phyloP scores from a whole-genome alignment of 2,888 invertebrate genomes.

The Alcis repandata region DNA sequence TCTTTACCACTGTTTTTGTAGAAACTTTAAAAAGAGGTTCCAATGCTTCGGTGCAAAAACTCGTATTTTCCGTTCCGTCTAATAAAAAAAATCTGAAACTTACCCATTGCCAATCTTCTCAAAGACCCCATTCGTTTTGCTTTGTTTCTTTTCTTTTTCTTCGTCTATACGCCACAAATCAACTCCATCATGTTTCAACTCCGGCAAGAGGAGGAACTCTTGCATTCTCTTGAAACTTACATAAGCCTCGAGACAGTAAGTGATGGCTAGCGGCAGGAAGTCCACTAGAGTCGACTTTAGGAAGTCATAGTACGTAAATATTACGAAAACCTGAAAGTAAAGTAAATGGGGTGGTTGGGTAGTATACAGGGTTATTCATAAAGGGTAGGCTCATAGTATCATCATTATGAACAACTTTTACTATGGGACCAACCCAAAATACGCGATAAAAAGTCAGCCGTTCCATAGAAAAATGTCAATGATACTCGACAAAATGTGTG shows the following conservation, averaged over 20 bases:
- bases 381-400: too few relatives aligned
- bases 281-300: constrained; percentile 92
- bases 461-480: too few relatives aligned
- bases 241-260: constrained; percentile 91
- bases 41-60: too few relatives aligned
- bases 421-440: too few relatives aligned
- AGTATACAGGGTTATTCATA: too few relatives aligned
- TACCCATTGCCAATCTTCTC: constrained; percentile 82
- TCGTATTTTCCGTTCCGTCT: neutral
- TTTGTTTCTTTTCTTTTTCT: constrained; percentile 48
- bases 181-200: constrained; percentile 67
- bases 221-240: constrained; percentile 91
- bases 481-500: too few relatives aligned
- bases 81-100: constrained; percentile 48
- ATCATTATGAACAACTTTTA: too few relatives aligned
- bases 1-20: too few relatives aligned
- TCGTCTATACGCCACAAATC: constrained; percentile 71
- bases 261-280: constrained; percentile 92
- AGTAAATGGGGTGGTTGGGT: too few relatives aligned
- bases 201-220: constrained; percentile 85
- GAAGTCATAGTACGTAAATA: constrained; percentile 93
- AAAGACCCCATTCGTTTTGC: constrained; percentile 66
- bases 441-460: too few relatives aligned
- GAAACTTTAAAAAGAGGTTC: too few relatives aligned
- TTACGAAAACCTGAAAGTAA: constrained; percentile 87